Percentiles rank a stretch among this genome's conserved stretches.
phyloP scores from a whole-genome alignment of 1,140 invertebrate species.

The Schlechtendalia chinensis region DNA sequence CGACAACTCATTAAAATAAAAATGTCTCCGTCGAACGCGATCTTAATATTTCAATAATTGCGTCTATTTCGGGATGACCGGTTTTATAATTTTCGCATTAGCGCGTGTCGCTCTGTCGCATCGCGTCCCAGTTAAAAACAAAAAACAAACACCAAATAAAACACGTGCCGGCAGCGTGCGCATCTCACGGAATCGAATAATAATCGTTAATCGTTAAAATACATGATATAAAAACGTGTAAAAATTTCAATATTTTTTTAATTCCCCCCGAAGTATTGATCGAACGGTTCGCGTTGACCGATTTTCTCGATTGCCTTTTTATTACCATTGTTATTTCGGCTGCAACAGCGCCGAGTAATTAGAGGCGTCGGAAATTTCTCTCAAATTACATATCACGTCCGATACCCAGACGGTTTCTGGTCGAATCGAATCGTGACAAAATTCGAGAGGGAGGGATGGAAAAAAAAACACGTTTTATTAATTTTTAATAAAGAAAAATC shows the following conservation, averaged over 20 bases:
- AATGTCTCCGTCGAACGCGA: too few species aligned
- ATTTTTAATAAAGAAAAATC: constrained; percentile 35
- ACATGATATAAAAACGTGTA: not conserved
- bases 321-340: not conserved
- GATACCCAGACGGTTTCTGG: not conserved
- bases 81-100: not conserved
- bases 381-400: constrained; percentile 15
- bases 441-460: not conserved
- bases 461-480: constrained; percentile 29
- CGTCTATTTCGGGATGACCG: not conserved
- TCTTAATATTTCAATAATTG: not conserved
- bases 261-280: too few species aligned
- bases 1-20: too few species aligned
- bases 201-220: not conserved
- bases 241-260: too few species aligned
- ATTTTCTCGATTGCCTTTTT: not conserved
- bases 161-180: too few species aligned
- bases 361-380: constrained; percentile 17
- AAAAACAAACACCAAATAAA: too few species aligned
- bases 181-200: not conserved
- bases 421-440: not conserved
- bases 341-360: not conserved
- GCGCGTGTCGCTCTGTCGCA: not conserved
- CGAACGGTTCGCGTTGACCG: not conserved
- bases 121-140: not conserved